Conservation (phyloP, 2,113 vertebrate genomes). For the Sialia sialis region DNA sequence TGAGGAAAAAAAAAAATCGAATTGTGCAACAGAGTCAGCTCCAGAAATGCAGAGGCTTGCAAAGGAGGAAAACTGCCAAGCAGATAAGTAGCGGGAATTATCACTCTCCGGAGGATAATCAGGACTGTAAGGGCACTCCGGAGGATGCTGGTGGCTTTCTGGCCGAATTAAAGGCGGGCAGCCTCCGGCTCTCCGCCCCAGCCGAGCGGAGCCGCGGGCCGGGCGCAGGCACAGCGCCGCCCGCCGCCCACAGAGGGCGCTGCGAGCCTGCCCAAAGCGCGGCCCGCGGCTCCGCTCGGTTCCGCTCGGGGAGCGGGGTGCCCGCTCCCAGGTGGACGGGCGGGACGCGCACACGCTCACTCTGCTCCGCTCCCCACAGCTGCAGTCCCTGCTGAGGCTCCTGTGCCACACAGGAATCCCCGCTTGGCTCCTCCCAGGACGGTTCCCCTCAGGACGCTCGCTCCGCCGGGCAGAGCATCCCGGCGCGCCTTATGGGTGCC, state of each 20-base stretch:
- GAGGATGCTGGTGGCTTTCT: not conserved
- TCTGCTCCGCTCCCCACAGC: not conserved
- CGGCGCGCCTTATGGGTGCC: not conserved
- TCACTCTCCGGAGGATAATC: not conserved
- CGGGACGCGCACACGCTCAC: accelerated
- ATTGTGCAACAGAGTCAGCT: not conserved
- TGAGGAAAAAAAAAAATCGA: not conserved
- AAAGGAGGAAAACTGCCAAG: not conserved
- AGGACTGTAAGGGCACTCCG: not conserved
- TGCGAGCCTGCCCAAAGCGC: conserved; percentile 45
- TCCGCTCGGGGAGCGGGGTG: not conserved
- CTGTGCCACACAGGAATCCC: accelerated
- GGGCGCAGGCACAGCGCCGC: not conserved
- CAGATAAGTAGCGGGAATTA: not conserved
- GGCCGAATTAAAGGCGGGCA: not conserved
- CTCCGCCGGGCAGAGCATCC: not conserved
- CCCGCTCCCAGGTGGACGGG: accelerated
- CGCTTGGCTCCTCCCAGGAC: not conserved
- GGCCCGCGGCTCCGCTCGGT: not conserved
- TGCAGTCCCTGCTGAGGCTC: not conserved
- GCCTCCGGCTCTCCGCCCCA: not conserved
- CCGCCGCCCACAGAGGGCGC: conserved; percentile 74
- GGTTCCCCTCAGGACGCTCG: no score
- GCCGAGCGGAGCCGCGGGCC: not conserved
- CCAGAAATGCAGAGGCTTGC: not conserved